phyloP scores from a whole-genome alignment of 2,797 vertebrate genomes.

The Trematomus bernacchii region DNA sequence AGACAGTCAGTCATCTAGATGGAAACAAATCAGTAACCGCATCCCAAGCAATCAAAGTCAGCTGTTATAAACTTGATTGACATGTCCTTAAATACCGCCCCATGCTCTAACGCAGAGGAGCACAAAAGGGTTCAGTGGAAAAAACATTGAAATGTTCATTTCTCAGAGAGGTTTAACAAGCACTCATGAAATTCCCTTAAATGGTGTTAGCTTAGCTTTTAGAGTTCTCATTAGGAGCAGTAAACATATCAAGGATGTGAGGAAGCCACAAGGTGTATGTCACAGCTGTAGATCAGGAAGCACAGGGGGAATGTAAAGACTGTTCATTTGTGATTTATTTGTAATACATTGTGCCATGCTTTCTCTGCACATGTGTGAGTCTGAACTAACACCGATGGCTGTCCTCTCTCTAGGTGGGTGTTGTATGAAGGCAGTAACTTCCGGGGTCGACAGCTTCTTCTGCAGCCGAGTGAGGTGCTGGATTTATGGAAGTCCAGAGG shows the following conservation, averaged over 20 bases:
- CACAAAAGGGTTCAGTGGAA: not conserved
- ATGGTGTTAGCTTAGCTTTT: constrained; percentile 2
- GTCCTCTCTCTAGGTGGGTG: constrained; percentile 88
- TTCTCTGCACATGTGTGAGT: not conserved
- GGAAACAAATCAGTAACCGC: not conserved
- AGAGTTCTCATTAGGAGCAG: constrained; percentile 7
- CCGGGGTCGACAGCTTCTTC: constrained; percentile 90
- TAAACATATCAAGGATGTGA: constrained; percentile 14
- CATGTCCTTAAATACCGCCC: not conserved
- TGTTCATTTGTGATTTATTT: not conserved
- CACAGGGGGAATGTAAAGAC: not conserved
- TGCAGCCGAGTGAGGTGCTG: constrained; percentile 86
- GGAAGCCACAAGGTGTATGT: not conserved
- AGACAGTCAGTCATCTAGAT: not conserved
- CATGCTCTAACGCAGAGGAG: not conserved
- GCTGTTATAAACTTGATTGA: not conserved
- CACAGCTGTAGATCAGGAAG: not conserved
- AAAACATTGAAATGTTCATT: constrained; percentile 1
- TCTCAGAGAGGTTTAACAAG: constrained; percentile 15
- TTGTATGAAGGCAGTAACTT: constrained; percentile 92
- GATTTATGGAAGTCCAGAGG: constrained; percentile 87
- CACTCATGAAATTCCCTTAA: constrained; percentile 41
- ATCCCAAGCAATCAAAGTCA: not conserved
- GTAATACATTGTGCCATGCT: too few relatives aligned
- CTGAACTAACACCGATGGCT: not conserved